phyloP scores from a whole-genome alignment of 2,797 vertebrate species.

The Cossypha polioptera region DNA sequence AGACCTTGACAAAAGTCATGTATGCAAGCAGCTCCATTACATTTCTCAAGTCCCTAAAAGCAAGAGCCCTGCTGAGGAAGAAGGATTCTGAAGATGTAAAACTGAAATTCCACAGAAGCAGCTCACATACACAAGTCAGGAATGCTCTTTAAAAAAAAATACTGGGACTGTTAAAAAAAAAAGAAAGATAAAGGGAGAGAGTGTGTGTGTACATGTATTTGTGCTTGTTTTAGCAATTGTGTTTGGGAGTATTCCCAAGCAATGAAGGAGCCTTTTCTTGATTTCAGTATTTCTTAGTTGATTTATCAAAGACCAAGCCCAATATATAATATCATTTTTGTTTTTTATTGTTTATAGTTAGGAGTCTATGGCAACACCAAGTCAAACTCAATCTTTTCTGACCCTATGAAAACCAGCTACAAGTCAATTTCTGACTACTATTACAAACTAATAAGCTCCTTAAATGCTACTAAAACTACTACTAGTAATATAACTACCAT shows the following conservation, averaged over 20 bases:
- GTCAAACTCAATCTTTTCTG: neutral
- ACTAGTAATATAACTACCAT: neutral
- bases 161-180: neutral
- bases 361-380: neutral
- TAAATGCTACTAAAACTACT: neutral
- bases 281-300: neutral
- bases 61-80: neutral
- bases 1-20: neutral
- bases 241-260: neutral
- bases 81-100: neutral
- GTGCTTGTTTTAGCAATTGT: neutral
- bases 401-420: neutral
- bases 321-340: neutral
- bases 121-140: neutral
- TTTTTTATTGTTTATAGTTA: neutral
- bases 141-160: neutral
- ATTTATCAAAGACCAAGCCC: neutral
- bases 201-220: neutral
- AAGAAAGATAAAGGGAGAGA: accelerated
- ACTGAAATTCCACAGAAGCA: neutral
- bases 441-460: neutral
- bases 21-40: neutral
- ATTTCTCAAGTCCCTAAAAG: neutral
- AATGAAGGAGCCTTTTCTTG: neutral
- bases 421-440: neutral